Evolutionary conservation across 2,113 vertebrate genomes (phyloP).

Genomic region (Ancistrus triradiatus): DNA sequence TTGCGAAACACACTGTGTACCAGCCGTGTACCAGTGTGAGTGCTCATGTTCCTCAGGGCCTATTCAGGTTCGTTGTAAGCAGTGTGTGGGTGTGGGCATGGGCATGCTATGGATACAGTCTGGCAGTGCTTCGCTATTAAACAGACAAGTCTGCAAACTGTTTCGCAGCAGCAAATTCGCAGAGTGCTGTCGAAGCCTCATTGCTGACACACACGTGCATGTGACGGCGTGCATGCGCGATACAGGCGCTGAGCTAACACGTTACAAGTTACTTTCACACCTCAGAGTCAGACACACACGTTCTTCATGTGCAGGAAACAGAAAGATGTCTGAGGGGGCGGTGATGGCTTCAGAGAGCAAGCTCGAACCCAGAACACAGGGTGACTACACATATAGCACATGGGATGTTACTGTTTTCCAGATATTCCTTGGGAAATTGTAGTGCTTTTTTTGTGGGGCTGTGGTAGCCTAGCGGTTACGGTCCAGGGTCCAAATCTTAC

Average conservation of each 20-base stretch:
- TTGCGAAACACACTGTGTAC: too few species aligned
- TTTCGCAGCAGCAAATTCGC: constrained; percentile 24
- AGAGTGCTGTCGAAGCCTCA: constrained; percentile 4
- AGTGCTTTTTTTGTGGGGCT: too few species aligned
- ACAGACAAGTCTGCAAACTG: not conserved
- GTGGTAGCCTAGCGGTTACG: too few species aligned
- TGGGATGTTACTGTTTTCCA: not conserved
- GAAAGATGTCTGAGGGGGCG: not conserved
- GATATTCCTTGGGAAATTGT: too few species aligned
- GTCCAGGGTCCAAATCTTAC: too few species aligned
- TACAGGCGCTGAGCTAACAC: constrained; percentile 23
- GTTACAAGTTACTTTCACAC: constrained; percentile 35
- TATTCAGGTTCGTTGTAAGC: not conserved
- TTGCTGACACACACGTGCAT: constrained; percentile 12
- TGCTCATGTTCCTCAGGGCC: too few species aligned
- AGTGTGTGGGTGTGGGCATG: not conserved
- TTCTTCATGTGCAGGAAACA: constrained; percentile 22
- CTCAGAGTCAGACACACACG: constrained; percentile 37
- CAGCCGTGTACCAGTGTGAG: too few species aligned
- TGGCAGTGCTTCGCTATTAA: not conserved
- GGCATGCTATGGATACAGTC: not conserved
- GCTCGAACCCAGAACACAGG: not conserved
- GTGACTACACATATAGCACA: not conserved
- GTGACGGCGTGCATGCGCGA: constrained; percentile 8
- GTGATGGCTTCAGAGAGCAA: not conserved